Percentiles rank a stretch among this genome's conserved stretches.
Evolutionary conservation across 2,888 invertebrate genomes (phyloP).

Genomic region (Cataglyphis cursor): DNA sequence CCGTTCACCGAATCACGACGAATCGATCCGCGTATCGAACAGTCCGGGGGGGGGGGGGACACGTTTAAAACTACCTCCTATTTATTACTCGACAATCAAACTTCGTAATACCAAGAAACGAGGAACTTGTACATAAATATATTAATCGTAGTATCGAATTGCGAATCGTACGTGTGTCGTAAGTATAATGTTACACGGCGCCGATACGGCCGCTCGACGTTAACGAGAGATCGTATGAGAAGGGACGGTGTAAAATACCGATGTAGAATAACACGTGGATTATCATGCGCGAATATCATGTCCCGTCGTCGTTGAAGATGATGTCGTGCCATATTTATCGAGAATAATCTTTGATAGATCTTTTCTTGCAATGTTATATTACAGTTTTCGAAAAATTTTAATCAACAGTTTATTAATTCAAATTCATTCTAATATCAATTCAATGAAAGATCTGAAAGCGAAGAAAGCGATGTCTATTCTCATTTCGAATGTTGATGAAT

Average conservation of each 20-base stretch:
- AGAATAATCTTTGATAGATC: neutral
- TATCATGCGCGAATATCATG: neutral
- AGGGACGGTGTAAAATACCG: constrained; percentile 80
- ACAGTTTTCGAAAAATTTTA: neutral
- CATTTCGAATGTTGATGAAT: neutral
- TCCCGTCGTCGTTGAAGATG: neutral
- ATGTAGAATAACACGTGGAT: constrained; percentile 64
- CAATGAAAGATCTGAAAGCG: neutral
- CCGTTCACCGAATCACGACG: constrained; percentile 13
- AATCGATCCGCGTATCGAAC: constrained; percentile 36
- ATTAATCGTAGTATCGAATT: constrained; percentile 80
- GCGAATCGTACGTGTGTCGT: constrained; percentile 66
- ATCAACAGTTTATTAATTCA: neutral
- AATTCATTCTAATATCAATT: neutral
- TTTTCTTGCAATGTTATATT: neutral
- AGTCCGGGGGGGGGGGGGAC: constrained; percentile 46
- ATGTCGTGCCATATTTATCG: neutral
- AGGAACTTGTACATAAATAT: constrained; percentile 86
- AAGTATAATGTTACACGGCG: constrained; percentile 57
- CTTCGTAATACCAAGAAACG: constrained; percentile 81
- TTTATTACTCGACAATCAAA: constrained; percentile 76
- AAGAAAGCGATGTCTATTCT: neutral
- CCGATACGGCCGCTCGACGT: constrained; percentile 57
- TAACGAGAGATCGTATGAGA: constrained; percentile 72
- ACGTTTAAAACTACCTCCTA: constrained; percentile 75